Conservation (phyloP, 2,797 vertebrate species). For the Clarias fuscus region DNA sequence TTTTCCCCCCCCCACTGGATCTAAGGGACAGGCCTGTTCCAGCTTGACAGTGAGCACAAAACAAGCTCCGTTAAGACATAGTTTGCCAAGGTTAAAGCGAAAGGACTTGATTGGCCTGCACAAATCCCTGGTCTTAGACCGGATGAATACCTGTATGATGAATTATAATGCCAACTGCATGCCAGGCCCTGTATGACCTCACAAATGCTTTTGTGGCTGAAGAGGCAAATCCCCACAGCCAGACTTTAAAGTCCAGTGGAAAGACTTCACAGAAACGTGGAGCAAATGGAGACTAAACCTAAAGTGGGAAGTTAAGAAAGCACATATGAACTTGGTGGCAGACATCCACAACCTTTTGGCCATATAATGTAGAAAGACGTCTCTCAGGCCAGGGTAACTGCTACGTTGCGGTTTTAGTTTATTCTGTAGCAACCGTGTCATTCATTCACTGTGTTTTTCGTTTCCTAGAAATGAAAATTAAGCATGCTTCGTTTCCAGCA, state of each 20-base stretch:
- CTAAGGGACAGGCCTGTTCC: neutral
- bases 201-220: neutral
- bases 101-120: neutral
- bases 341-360: neutral
- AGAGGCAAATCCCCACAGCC: neutral
- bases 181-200: neutral
- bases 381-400: constrained; percentile 5
- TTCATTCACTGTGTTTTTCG: constrained; percentile 34
- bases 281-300: neutral
- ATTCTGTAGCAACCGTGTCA: neutral
- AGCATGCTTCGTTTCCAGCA: constrained; percentile 21
- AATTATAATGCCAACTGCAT: neutral
- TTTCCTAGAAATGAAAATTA: constrained; percentile 6
- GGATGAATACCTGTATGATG: neutral
- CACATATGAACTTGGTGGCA: neutral
- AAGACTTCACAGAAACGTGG: neutral
- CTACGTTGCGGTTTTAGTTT: neutral
- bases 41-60: neutral
- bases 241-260: neutral
- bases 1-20: neutral
- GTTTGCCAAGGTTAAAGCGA: neutral
- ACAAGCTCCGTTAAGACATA: neutral
- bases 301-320: neutral
- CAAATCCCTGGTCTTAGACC: neutral
- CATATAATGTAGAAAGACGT: neutral